Evolutionary conservation across 2,113 vertebrate species (phyloP).

Genomic region (Poicephalus meyeri): DNA sequence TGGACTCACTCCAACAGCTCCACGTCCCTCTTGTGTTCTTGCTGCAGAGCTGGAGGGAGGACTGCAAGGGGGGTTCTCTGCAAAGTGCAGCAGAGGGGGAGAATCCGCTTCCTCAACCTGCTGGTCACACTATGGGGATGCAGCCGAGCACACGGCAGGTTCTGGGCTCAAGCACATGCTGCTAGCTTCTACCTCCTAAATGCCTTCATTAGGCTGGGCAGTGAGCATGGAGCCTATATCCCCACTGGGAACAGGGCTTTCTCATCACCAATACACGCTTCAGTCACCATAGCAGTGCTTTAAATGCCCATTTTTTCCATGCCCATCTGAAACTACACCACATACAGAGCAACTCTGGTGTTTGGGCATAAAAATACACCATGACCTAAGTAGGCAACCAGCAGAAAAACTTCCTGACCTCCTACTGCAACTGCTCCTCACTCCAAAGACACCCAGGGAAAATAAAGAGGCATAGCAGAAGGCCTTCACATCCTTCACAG

Average conservation of each 20-base stretch:
- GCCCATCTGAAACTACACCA: neutral
- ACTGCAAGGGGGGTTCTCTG: neutral
- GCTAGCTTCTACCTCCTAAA: neutral
- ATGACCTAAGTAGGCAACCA: neutral
- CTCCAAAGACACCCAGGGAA: neutral
- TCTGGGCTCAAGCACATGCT: neutral
- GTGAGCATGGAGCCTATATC: neutral
- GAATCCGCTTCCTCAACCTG: neutral
- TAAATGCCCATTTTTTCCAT: neutral
- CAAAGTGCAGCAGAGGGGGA: neutral
- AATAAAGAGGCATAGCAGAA: neutral
- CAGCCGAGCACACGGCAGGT: neutral
- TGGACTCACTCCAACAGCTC: neutral
- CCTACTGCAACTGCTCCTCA: neutral
- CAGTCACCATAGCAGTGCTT: neutral
- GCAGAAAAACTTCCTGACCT: neutral
- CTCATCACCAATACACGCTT: neutral
- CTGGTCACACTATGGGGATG: neutral
- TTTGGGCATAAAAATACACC: neutral
- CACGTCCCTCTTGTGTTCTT: neutral
- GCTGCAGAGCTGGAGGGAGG: neutral
- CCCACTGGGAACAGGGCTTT: rapidly evolving
- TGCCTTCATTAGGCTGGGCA: neutral
- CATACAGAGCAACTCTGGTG: rapidly evolving
- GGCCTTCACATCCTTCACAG: neutral